Conservation (phyloP, 1,140 invertebrate genomes). For the Littorina saxatilis region DNA sequence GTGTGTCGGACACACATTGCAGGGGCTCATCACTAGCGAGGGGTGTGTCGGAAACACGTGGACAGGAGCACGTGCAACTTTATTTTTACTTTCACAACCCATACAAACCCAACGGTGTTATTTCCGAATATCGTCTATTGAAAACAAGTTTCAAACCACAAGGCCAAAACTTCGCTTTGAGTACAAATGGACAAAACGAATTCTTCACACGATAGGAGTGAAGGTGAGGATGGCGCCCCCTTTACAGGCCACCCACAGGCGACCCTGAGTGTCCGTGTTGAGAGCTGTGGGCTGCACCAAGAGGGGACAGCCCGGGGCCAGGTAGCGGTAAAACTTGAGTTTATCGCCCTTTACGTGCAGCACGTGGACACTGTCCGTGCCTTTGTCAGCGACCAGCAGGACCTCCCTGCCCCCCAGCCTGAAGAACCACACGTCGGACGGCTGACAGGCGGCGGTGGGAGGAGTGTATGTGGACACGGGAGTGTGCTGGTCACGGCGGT, state of each 20-base stretch:
- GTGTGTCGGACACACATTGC: too few relatives aligned
- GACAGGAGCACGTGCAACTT: too few relatives aligned
- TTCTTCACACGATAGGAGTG: too few relatives aligned
- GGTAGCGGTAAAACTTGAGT: not conserved
- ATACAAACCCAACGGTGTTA: too few relatives aligned
- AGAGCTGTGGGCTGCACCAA: slow-evolving; percentile 1
- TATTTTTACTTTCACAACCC: too few relatives aligned
- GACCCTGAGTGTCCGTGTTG: not conserved
- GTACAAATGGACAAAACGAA: too few relatives aligned
- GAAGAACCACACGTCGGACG: not conserved
- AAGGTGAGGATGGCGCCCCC: not conserved
- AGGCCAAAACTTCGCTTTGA: too few relatives aligned
- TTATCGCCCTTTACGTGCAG: not conserved
- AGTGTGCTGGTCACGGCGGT: not conserved
- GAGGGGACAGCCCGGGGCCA: not conserved
- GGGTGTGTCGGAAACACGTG: too few relatives aligned
- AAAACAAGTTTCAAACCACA: too few relatives aligned
- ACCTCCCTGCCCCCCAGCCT: not conserved
- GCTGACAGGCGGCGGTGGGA: not conserved
- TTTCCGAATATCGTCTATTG: too few relatives aligned
- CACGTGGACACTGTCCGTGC: not conserved
- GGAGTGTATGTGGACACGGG: not conserved
- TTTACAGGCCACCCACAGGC: slow-evolving; percentile 10
- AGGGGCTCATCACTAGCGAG: too few relatives aligned
- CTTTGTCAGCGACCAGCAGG: not conserved